Percentiles rank a stretch among this genome's conserved stretches.
Conservation (phyloP, 2,888 invertebrate genomes). For the Hirtodrosophila alboralis region DNA sequence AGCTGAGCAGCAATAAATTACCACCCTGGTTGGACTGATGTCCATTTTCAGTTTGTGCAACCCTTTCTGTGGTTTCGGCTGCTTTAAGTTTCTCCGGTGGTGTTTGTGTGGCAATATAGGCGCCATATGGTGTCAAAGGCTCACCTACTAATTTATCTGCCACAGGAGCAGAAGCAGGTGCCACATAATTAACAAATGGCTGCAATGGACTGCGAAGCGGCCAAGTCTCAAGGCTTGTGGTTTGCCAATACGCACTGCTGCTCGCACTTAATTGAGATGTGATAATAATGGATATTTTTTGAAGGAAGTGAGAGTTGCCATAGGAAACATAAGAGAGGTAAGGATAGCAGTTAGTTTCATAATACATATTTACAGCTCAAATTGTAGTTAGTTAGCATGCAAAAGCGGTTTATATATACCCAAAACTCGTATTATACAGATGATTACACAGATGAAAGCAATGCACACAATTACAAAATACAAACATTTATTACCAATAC, state of each 20-base stretch:
- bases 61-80: too few species aligned
- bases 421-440: slow-evolving; percentile 25
- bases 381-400: slow-evolving; percentile 26
- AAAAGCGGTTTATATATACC: slow-evolving; percentile 11
- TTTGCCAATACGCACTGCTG: slow-evolving; percentile 77
- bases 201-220: slow-evolving; percentile 56
- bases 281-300: slow-evolving; percentile 29
- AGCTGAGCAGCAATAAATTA: slow-evolving; percentile 32
- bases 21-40: too few species aligned
- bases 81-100: slow-evolving; percentile 34
- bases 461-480: slow-evolving; percentile 60
- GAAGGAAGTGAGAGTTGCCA: slow-evolving; percentile 31
- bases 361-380: slow-evolving; percentile 41
- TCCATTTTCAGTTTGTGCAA: too few species aligned
- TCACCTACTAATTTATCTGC: slow-evolving; percentile 9
- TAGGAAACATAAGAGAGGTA: slow-evolving; percentile 52
- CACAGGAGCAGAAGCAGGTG: slow-evolving; percentile 12
- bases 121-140: slow-evolving; percentile 33
- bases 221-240: slow-evolving; percentile 79
- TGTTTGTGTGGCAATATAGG: slow-evolving; percentile 15
- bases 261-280: slow-evolving; percentile 43
- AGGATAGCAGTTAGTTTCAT: slow-evolving; percentile 60
- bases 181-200: slow-evolving; percentile 22
- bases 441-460: slow-evolving; percentile 48
- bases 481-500: slow-evolving; percentile 70